Evolutionary conservation across 2,797 vertebrate genomes (phyloP), one percentile per base, ranked within the genome.

Genomic region (Peromyscus eremicus): DNA sequence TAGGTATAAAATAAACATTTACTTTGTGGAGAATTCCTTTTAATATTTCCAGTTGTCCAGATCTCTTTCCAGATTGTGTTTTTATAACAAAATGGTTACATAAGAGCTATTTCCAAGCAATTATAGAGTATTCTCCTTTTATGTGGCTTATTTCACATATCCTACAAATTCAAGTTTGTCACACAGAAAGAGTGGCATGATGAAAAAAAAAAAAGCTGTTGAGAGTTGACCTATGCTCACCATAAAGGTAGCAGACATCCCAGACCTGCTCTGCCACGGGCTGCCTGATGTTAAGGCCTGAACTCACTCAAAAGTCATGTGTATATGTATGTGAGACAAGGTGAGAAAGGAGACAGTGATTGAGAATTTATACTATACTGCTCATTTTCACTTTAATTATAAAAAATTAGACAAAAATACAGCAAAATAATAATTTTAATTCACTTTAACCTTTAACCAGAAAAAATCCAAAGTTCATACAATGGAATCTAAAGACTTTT

Each of bases 51-150:
- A 87, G 27, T 73, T 90, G 5, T 71, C 1, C 21, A 93, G 19
- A 81, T 19, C 14, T 70, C 32, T 97, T 75, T 83, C 25, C 43
- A n/a, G 27, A 83, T 70, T 70, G 34, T 82, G 73, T 34, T 81
- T 68, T 43, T 34, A 81, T 70, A 55, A 5, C 73, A 70, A 96
- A 80, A 62, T 1, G 55, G 19, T 27, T n/a, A 40, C n/a, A 16
- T 55, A 83, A 96, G 29, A 62, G 43, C 37, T 62, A 55, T 91
- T 94, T 94, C 46, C 21, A 88, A 81, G 25, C 77, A 94, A 94
- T 71, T 86, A 27, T n/a, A 70, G 55, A 34, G 6, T 62, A 5
- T 23, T 73, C 5, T 91, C 84, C 55, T 71, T 80, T 95, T 25
- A 34, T n/a, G n/a, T 46, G 40, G 8, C 57, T 92, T 89, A 92